Evolutionary conservation across 2,113 vertebrate genomes (phyloP).

Genomic region (Trinectes maculatus): DNA sequence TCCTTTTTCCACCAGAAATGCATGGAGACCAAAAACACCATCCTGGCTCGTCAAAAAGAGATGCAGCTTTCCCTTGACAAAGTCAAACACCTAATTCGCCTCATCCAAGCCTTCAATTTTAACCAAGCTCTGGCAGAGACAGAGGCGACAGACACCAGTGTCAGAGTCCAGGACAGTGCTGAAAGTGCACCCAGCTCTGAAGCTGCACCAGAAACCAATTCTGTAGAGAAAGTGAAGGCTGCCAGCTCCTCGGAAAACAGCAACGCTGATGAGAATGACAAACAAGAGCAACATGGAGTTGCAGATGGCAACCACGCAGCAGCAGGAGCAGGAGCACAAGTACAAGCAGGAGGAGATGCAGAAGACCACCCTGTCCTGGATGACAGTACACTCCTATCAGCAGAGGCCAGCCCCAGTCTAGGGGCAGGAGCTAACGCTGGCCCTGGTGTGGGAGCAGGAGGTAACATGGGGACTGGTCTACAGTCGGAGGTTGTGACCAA

Average conservation of each 20-base stretch:
- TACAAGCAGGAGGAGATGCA: neutral
- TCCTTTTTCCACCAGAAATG: slow-evolving; percentile 88
- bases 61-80: slow-evolving; percentile 98
- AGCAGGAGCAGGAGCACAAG: neutral
- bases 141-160: slow-evolving; percentile 33
- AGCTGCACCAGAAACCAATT: slow-evolving; percentile 10
- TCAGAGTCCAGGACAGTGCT: slow-evolving; percentile 36
- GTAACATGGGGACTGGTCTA: slow-evolving; percentile 1
- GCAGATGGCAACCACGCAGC: slow-evolving; percentile 20
- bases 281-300: slow-evolving; percentile 16
- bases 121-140: slow-evolving; percentile 88
- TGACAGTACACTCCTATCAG: neutral
- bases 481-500: slow-evolving; percentile 17
- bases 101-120: slow-evolving; percentile 96
- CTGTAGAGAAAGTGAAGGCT: slow-evolving; percentile 44
- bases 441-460: slow-evolving; percentile 10
- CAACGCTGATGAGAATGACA: slow-evolving; percentile 1
- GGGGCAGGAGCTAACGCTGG: neutral
- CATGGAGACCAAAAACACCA: slow-evolving; percentile 98
- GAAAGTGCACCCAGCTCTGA: slow-evolving; percentile 15
- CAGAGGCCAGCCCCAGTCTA: slow-evolving; percentile 13
- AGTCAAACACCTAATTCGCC: slow-evolving; percentile 94
- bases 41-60: slow-evolving; percentile 96
- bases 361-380: neutral
- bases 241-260: slow-evolving; percentile 5